Base-by-base conservation (phyloP, 1,140 invertebrate species). In the Drosophila teissieri region DNA sequence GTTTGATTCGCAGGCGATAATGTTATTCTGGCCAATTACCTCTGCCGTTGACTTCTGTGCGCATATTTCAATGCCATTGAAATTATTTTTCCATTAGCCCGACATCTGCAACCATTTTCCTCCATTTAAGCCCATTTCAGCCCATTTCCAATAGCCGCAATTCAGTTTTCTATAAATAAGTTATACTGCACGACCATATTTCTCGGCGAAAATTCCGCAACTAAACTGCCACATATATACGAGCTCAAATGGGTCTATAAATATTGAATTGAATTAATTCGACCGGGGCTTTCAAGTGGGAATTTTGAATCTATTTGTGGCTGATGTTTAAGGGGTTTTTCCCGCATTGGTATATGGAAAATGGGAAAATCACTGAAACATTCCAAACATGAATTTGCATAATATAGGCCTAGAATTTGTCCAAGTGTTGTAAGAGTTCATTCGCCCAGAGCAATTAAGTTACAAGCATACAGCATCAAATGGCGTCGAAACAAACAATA, bases 121-220 rank as follows among this genome's bases (percentile, higher is more conserved):
- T 15, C 10, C n/a, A 24, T 34, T n/a, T 42, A 31, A 10, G 31
- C 31, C 14, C 19, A 39, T 27, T 22, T 36, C 55, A 57, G 52
- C 45, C 49, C 31, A 19, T 57, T 70, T 65, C 36, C 56, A 65
- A 51, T 73, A 40, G 37, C 24, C 56, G 17, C 76, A 63, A 46
- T 70, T 83, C 51, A 65, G 55, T 65, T 67, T 53, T 64, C 74
- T 81, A 85, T 85, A 78, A 86, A 85, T 85, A 88, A 86, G 49
- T 44, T 58, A 80, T 84, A 56, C 48, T 48, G 55, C 58, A 49
- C 65, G 15, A 56, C 40, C 78, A 58, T 44, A 58, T 48, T 55
- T 54, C 49, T 52, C 46, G 34, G 39, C 62, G 44, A 56, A 57
- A 73, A 67, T 74, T 70, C 48, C 45, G 64, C 61, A 75, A 76